These are phyloP conservation scores for Pantherophis vulpinus DNA, from an alignment of 2,797 vertebrate genomes.

Conservation along the genomic window DNA sequence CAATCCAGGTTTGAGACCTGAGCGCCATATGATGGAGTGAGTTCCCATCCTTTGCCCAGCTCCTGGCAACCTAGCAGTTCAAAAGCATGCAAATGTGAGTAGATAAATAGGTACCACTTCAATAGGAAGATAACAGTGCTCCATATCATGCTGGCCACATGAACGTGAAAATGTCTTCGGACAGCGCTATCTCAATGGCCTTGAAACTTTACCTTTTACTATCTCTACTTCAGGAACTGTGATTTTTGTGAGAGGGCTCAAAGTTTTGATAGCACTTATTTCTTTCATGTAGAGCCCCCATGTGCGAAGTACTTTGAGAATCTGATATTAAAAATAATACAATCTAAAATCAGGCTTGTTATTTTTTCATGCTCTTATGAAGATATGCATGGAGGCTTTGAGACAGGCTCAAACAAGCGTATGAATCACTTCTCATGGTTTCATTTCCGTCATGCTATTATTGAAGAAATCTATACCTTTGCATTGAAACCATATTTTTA, in stretches of 20 bases:
- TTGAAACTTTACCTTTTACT: not conserved
- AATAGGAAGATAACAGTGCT: not conserved
- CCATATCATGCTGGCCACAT: not conserved
- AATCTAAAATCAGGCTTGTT: not conserved
- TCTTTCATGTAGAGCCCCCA: not conserved
- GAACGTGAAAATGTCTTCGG: not conserved
- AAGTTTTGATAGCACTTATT: not conserved
- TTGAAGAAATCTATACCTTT: not conserved
- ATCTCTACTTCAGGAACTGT: not conserved
- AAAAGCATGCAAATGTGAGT: not conserved
- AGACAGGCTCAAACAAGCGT: not conserved
- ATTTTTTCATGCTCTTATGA: not conserved
- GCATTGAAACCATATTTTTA: not conserved
- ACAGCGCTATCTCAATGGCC: not conserved
- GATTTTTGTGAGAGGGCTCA: not conserved
- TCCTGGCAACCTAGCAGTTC: not conserved
- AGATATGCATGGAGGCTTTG: not conserved
- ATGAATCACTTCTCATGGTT: not conserved
- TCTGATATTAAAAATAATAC: not conserved
- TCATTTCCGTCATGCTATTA: not conserved
- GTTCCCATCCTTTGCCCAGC: not conserved
- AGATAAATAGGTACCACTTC: not conserved
- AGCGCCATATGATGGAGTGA: not conserved
- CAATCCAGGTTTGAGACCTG: not conserved
- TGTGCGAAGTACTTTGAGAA: not conserved